These are phyloP conservation scores for Caenorhabditis inopinata DNA, from an alignment of 1,140 invertebrate genomes.

Conservation along the genomic window DNA sequence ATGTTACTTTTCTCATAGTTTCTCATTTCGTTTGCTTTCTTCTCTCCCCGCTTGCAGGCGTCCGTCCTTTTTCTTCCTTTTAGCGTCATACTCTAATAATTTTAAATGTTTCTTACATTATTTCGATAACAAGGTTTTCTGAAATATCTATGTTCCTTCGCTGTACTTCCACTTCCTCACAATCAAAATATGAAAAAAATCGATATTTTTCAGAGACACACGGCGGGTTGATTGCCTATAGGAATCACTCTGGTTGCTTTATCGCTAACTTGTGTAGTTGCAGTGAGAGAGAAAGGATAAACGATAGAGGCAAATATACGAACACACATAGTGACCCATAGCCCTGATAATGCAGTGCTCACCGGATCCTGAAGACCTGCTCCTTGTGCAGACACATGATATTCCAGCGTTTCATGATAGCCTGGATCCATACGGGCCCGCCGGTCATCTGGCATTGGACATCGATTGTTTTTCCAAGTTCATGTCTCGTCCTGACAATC, in stretches of 20 bases:
- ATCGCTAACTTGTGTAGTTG: background rate
- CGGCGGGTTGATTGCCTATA: conserved; percentile 3
- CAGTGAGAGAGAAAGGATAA: background rate
- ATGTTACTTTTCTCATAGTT: background rate
- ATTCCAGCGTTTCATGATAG: background rate
- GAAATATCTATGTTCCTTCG: too few relatives aligned
- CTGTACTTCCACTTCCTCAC: too few relatives aligned
- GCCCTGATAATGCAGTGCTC: background rate
- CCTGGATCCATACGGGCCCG: conserved; percentile 53
- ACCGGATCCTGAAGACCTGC: background rate
- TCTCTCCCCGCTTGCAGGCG: background rate
- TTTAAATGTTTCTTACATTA: too few relatives aligned
- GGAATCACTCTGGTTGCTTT: background rate
- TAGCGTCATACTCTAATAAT: background rate
- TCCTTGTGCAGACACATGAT: background rate
- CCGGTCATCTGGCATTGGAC: conserved; percentile 52
- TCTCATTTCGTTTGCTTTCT: background rate
- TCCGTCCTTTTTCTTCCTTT: background rate
- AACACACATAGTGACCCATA: background rate
- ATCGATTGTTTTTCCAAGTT: conserved; percentile 57
- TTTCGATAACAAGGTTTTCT: background rate
- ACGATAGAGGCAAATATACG: background rate
- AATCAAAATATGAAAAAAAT: background rate
- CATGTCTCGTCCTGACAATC: conserved; percentile 41
- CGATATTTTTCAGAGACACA: background rate